Evolutionary conservation across 2,888 invertebrate genomes (phyloP).

Genomic region (Tanypteryx hageni): DNA sequence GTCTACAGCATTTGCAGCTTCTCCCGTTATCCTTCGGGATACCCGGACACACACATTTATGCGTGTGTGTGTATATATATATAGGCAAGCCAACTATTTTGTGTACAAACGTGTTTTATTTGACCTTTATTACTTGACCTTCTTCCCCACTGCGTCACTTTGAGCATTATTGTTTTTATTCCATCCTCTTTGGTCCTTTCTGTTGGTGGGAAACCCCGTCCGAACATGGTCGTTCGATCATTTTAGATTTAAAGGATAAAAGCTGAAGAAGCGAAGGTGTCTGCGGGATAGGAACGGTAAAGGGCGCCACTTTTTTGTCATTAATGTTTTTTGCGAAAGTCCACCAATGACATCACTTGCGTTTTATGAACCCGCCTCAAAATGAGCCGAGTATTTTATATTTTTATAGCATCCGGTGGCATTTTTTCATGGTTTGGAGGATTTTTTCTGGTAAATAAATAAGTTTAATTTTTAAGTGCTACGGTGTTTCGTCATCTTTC

Average conservation of each 20-base stretch:
- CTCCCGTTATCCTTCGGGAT: not conserved
- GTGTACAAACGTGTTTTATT: not conserved
- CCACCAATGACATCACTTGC: not conserved
- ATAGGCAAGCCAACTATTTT: too few species aligned
- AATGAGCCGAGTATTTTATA: not conserved
- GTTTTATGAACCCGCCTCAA: not conserved
- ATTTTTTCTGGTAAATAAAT: not conserved
- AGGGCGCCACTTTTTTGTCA: not conserved
- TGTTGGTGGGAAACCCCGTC: not conserved
- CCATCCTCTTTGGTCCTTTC: not conserved
- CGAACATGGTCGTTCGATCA: not conserved
- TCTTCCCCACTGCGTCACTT: not conserved
- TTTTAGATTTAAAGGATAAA: not conserved
- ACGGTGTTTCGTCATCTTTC: too few species aligned
- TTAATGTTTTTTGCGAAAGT: not conserved
- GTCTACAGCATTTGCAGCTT: not conserved
- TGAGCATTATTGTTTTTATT: not conserved
- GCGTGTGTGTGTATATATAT: too few species aligned
- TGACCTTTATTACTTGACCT: not conserved
- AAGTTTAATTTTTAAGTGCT: too few species aligned
- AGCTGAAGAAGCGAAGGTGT: not conserved
- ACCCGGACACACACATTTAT: too few species aligned
- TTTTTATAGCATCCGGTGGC: not conserved
- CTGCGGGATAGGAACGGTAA: not conserved
- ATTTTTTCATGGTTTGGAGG: not conserved